phyloP scores from a whole-genome alignment of 2,113 vertebrate species.

The Trematomus loennbergii region DNA sequence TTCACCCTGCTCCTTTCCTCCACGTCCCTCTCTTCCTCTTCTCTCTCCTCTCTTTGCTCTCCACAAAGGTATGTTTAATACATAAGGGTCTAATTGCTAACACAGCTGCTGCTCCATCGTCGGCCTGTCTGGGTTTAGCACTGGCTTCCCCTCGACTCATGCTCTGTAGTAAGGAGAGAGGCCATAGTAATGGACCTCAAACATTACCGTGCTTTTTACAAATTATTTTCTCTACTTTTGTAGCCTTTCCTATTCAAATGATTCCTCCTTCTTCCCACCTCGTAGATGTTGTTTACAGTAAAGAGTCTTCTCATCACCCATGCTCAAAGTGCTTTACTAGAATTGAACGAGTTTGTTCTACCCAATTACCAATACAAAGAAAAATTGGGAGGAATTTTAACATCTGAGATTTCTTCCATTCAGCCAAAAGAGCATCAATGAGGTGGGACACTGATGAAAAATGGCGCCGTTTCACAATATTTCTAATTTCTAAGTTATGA shows the following conservation, averaged over 20 bases:
- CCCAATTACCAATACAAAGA: neutral
- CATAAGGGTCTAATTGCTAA: conserved; percentile 77
- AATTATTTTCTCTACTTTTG: neutral
- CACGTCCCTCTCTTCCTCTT: conserved; percentile 40
- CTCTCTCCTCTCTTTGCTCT: conserved; percentile 34
- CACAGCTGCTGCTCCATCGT: conserved; percentile 69
- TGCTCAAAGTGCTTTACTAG: neutral
- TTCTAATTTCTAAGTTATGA: neutral
- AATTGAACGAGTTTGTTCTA: neutral
- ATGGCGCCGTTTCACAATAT: neutral
- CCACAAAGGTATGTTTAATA: conserved; percentile 73
- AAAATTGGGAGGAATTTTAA: neutral
- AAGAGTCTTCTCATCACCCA: neutral
- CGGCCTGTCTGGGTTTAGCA: conserved; percentile 49
- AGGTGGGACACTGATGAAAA: neutral
- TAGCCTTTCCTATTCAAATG: conserved; percentile 6
- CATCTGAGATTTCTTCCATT: neutral
- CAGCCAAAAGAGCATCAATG: neutral
- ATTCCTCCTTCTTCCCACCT: neutral
- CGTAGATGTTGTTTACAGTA: neutral
- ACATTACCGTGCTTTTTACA: neutral
- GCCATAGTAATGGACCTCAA: conserved; percentile 19
- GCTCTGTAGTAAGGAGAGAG: conserved; percentile 26
- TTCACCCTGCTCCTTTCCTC: conserved; percentile 43
- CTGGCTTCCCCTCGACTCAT: conserved; percentile 33